Conservation (phyloP, 2,113 vertebrate genomes). For the Paedocypris sp. region DNA sequence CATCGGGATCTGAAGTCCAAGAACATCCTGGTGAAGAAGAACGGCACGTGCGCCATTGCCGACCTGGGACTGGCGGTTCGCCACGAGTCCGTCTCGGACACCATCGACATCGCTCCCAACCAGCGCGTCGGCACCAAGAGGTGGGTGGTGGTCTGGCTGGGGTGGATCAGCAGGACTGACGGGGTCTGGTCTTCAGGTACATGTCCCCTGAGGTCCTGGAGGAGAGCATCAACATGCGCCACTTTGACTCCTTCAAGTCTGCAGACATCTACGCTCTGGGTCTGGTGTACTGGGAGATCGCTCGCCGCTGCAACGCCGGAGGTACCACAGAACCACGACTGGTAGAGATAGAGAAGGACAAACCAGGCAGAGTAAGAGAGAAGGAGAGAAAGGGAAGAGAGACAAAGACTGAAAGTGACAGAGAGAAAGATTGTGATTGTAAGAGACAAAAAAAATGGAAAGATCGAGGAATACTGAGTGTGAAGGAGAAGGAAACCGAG, state of each 20-base stretch:
- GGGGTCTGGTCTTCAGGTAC: constrained; percentile 64
- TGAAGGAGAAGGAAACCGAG: no score
- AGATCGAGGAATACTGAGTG: no score
- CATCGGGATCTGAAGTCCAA: constrained; percentile 94
- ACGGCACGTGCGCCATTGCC: constrained; percentile 86
- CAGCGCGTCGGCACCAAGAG: constrained; percentile 93
- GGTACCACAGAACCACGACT: constrained; percentile 54
- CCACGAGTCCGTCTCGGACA: constrained; percentile 82
- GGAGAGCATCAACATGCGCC: constrained; percentile 93
- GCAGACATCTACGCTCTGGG: constrained; percentile 92
- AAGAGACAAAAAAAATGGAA: no score
- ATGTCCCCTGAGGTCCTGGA: constrained; percentile 96
- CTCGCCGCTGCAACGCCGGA: constrained; percentile 84
- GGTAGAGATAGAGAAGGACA: no score
- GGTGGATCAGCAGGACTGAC: no score
- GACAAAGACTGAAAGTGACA: no score
- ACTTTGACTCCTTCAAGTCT: constrained; percentile 95
- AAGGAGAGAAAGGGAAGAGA: no score
- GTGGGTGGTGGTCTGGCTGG: no score
- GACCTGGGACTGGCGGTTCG: constrained; percentile 89
- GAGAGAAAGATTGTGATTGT: no score
- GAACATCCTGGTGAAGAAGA: constrained; percentile 95
- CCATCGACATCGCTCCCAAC: constrained; percentile 91
- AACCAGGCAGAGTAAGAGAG: no score
- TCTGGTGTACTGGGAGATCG: constrained; percentile 94